A percentile compares a stretch with the other conserved stretches of the same genome.
phyloP scores from a whole-genome alignment of 2,797 vertebrate species.

The Sparidentex hasta region DNA sequence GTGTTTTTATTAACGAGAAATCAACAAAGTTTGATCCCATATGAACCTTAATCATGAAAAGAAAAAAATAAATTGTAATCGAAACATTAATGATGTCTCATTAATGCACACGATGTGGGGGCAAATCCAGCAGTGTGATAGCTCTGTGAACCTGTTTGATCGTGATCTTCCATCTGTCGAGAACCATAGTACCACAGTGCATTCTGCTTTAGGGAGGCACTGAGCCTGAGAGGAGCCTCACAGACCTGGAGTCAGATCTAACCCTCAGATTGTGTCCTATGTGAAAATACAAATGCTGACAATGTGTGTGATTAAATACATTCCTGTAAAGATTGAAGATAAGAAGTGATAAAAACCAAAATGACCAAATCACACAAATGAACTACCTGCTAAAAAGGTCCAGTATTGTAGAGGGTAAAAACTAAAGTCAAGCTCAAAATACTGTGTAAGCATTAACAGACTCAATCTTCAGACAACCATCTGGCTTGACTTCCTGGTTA shows the following conservation, averaged over 20 bases:
- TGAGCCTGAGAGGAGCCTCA: constrained; percentile 3
- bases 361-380: too few species aligned
- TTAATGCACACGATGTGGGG: constrained; percentile 18
- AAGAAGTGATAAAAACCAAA: too few species aligned
- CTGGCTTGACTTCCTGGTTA: too few species aligned
- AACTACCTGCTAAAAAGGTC: too few species aligned
- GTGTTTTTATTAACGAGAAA: constrained; percentile 26
- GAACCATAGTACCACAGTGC: neutral
- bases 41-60: constrained; percentile 19
- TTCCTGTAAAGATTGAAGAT: too few species aligned
- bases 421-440: too few species aligned
- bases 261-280: neutral
- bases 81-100: constrained; percentile 25
- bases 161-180: neutral
- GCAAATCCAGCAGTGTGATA: constrained; percentile 4
- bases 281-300: too few species aligned
- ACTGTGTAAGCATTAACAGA: too few species aligned
- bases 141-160: constrained; percentile 6
- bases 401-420: too few species aligned
- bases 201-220: neutral
- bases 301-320: too few species aligned
- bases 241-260: constrained; percentile 27
- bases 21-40: constrained; percentile 35
- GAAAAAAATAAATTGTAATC: constrained; percentile 17
- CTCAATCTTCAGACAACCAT: too few species aligned